Evolutionary conservation across 2,888 invertebrate genomes (phyloP).

Genomic region (Micoletzkya japonica): DNA sequence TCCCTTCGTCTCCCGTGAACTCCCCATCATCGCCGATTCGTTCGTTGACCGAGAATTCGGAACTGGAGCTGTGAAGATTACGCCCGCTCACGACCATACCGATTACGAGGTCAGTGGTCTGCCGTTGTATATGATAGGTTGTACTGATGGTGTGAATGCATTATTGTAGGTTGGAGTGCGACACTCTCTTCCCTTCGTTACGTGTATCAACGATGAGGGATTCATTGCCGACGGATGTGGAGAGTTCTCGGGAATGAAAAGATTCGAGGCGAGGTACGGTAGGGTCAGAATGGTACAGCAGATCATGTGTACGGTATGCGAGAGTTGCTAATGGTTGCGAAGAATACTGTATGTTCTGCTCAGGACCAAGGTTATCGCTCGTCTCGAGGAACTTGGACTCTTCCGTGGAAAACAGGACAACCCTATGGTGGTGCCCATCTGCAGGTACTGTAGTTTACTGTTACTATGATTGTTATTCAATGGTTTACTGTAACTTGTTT

Average conservation of each 20-base stretch:
- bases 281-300: neutral
- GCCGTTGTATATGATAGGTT: neutral
- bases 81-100: constrained; percentile 93
- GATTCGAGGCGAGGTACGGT: constrained; percentile 42
- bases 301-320: too few species aligned
- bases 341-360: neutral
- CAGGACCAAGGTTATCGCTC: constrained; percentile 73
- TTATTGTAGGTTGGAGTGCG: constrained; percentile 74
- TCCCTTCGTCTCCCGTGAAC: constrained; percentile 79
- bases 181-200: constrained; percentile 82
- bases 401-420: constrained; percentile 83
- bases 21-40: constrained; percentile 87
- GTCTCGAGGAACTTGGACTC: constrained; percentile 75
- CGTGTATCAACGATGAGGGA: constrained; percentile 89
- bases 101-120: constrained; percentile 81
- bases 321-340: neutral
- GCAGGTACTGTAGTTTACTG: constrained; percentile 65
- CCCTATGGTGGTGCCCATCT: constrained; percentile 91
- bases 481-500: too few species aligned
- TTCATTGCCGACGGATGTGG: constrained; percentile 70
- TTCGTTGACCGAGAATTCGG: constrained; percentile 94
- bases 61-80: constrained; percentile 97
- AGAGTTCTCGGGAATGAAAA: constrained; percentile 49
- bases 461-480: neutral
- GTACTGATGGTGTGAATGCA: too few species aligned